Conservation (phyloP, 2,113 vertebrate genomes). For the Dendrocopos noguchii region DNA sequence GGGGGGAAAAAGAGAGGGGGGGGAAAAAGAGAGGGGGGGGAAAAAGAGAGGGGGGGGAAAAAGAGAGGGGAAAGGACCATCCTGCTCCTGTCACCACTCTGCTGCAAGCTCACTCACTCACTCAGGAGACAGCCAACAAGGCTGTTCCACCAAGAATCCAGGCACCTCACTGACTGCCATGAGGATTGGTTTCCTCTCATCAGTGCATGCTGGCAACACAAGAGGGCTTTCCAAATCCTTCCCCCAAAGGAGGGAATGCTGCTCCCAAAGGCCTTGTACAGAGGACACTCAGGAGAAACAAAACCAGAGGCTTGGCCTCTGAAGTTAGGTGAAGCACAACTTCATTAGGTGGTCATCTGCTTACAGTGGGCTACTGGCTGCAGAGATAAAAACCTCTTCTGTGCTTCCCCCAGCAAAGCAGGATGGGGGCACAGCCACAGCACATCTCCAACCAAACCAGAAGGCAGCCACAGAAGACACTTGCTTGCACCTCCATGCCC, state of each 20-base stretch:
- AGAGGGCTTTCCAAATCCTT: neutral
- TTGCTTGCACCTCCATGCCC: neutral
- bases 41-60: no score
- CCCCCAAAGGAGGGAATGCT: neutral
- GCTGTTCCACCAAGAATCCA: neutral
- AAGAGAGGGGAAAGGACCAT: neutral
- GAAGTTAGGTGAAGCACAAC: neutral
- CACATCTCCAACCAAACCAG: neutral
- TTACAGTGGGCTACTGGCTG: neutral
- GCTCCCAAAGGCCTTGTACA: neutral
- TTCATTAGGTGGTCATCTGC: neutral
- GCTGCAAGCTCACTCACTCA: neutral
- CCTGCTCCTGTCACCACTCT: neutral
- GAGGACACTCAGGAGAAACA: neutral
- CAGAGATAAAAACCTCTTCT: neutral
- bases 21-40: no score
- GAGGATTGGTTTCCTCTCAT: rapidly evolving
- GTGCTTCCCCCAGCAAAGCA: neutral
- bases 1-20: no score
- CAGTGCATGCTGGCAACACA: neutral
- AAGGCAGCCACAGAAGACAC: neutral
- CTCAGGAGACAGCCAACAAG: neutral
- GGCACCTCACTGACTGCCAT: neutral
- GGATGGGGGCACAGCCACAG: neutral
- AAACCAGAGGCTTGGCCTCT: neutral